phyloP scores from a whole-genome alignment of 2,113 vertebrate species.

The Oophaga pumilio region DNA sequence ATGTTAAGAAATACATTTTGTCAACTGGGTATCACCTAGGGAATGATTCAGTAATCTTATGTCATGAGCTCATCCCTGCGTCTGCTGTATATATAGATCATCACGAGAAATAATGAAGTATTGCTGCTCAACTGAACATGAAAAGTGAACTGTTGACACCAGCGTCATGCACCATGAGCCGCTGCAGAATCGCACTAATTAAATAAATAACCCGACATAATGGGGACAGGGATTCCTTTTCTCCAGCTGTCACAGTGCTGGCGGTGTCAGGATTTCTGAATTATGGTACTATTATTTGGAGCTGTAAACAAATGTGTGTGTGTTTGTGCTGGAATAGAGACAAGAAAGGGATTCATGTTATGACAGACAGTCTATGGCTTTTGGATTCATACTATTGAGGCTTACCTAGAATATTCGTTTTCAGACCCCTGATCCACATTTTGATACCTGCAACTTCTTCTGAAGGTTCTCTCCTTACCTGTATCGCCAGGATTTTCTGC shows the following conservation, averaged over 20 bases:
- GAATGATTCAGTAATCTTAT: background rate
- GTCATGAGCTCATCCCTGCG: background rate
- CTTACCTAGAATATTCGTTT: background rate
- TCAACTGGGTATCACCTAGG: background rate
- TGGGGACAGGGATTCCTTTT: background rate
- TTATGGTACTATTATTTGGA: background rate
- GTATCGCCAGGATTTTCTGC: background rate
- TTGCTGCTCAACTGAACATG: constrained; percentile 12
- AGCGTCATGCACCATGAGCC: constrained; percentile 14
- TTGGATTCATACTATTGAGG: background rate
- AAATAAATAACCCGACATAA: constrained; percentile 1
- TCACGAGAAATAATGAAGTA: background rate
- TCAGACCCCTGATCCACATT: background rate
- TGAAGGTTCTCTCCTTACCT: background rate
- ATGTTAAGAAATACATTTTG: background rate
- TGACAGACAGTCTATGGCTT: too few species aligned
- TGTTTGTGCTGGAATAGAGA: background rate
- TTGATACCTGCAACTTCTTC: background rate
- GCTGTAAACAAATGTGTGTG: background rate
- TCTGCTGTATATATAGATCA: background rate
- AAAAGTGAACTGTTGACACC: background rate
- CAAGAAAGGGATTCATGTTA: too few species aligned
- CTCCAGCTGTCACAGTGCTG: constrained; percentile 12
- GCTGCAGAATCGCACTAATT: background rate
- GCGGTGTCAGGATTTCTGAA: background rate